Evolutionary conservation across 2,888 invertebrate species (phyloP).

Genomic region (Drosophila bunnanda): DNA sequence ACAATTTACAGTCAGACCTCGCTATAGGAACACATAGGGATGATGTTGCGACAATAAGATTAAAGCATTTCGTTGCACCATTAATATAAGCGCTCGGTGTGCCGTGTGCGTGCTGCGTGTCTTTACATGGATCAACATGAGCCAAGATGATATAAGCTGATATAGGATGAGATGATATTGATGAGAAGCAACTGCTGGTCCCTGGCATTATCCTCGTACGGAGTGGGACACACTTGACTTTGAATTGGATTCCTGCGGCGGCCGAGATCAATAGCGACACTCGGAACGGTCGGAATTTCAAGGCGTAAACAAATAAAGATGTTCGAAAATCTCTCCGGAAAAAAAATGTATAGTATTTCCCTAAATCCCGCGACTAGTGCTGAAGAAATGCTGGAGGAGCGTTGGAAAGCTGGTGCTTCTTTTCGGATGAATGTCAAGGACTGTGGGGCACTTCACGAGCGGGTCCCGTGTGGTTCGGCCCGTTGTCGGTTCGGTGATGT

Average conservation of each 20-base stretch:
- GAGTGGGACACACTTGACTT: conserved; percentile 41
- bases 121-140: conserved; percentile 6
- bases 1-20: conserved; percentile 32
- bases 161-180: not conserved
- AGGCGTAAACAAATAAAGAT: conserved; percentile 73
- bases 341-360: not conserved
- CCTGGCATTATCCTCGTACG: conserved; percentile 39
- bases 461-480: conserved; percentile 38
- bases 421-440: conserved; percentile 17
- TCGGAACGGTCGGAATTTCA: conserved; percentile 47
- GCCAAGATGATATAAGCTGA: not conserved
- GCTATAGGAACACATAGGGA: conserved; percentile 27
- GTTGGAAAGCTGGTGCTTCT: conserved; percentile 1
- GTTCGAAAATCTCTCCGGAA: conserved; percentile 61
- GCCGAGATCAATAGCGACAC: conserved; percentile 43
- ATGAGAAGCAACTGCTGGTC: conserved; percentile 21
- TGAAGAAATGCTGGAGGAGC: conserved; percentile 6
- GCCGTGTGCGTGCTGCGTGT: conserved; percentile 15
- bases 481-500: conserved; percentile 72
- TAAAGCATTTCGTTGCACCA: conserved; percentile 14
- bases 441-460: conserved; percentile 15
- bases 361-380: conserved; percentile 6
- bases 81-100: conserved; percentile 10
- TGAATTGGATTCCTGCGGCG: conserved; percentile 39
- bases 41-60: conserved; percentile 45